Evolutionary conservation across 2,888 invertebrate genomes (phyloP).

Genomic region (Ormyrus thymus): DNA sequence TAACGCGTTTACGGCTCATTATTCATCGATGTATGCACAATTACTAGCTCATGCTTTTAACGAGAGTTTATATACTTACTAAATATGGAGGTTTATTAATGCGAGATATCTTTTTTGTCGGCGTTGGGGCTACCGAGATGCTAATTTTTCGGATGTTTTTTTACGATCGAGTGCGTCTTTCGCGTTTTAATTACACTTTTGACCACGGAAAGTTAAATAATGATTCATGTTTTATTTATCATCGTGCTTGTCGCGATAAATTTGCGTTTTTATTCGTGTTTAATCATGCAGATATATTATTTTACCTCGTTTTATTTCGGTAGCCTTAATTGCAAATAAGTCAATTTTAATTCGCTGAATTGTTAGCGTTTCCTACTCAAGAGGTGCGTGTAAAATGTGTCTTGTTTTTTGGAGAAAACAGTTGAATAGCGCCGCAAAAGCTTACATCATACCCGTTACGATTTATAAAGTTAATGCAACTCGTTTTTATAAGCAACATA

Average conservation of each 20-base stretch:
- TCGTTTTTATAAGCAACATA: slow-evolving; percentile 37
- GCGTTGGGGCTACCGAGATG: slow-evolving; percentile 31
- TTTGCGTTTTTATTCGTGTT: not conserved
- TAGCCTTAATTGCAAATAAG: slow-evolving; percentile 10
- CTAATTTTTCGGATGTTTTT: not conserved
- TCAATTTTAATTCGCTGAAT: slow-evolving; percentile 11
- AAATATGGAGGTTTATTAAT: slow-evolving; percentile 28
- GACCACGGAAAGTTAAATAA: too few relatives aligned
- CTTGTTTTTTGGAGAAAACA: slow-evolving; percentile 32
- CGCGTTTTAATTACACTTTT: not conserved
- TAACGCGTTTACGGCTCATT: slow-evolving; percentile 46
- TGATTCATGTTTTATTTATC: too few relatives aligned
- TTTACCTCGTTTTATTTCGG: not conserved
- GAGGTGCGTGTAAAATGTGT: not conserved
- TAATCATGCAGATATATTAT: not conserved
- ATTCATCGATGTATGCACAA: slow-evolving; percentile 45
- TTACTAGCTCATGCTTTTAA: slow-evolving; percentile 50
- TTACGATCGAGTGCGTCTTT: too few relatives aligned
- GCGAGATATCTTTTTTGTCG: slow-evolving; percentile 36
- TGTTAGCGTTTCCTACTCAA: not conserved
- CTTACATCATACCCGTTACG: slow-evolving; percentile 34
- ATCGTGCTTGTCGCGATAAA: too few relatives aligned
- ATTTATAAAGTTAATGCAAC: slow-evolving; percentile 27
- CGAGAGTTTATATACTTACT: slow-evolving; percentile 43
- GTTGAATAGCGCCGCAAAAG: not conserved